Percentiles rank a stretch among this genome's conserved stretches.
These are phyloP conservation scores for Mobula birostris DNA, from an alignment of 2,113 vertebrate species.

Conservation along the genomic window DNA sequence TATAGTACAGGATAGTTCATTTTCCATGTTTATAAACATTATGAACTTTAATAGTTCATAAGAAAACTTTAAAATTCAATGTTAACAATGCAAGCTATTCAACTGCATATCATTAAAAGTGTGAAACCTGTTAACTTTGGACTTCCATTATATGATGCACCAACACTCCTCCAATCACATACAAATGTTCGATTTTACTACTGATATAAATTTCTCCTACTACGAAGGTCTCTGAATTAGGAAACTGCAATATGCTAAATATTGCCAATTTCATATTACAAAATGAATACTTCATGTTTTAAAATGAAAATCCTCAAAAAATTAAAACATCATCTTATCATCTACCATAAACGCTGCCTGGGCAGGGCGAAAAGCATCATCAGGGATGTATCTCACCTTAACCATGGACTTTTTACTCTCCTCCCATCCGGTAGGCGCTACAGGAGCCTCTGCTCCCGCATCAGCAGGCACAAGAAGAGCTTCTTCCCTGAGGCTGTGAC, in stretches of 20 bases:
- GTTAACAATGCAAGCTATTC: neutral
- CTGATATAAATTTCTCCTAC: neutral
- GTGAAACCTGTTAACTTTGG: neutral
- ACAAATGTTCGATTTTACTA: neutral
- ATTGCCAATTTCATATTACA: neutral
- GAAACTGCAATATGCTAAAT: neutral
- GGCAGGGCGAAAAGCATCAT: no score
- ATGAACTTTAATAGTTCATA: no score
- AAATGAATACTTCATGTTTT: neutral
- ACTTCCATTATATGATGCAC: neutral
- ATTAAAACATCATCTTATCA: neutral
- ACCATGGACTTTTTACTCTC: no score
- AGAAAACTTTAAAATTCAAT: neutral
- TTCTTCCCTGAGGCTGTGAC: no score
- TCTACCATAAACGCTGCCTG: no score
- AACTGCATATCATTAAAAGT: neutral
- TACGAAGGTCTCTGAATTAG: neutral
- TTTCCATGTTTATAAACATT: no score
- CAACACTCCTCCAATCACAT: neutral
- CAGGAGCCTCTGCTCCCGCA: no score
- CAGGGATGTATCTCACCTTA: no score
- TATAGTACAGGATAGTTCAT: no score
- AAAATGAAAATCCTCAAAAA: neutral
- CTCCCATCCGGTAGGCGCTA: no score
- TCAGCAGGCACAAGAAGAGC: no score